Percentiles rank a stretch among this genome's conserved stretches.
Evolutionary conservation across 2,113 vertebrate genomes (phyloP).

Genomic region (Varanus salvator): DNA sequence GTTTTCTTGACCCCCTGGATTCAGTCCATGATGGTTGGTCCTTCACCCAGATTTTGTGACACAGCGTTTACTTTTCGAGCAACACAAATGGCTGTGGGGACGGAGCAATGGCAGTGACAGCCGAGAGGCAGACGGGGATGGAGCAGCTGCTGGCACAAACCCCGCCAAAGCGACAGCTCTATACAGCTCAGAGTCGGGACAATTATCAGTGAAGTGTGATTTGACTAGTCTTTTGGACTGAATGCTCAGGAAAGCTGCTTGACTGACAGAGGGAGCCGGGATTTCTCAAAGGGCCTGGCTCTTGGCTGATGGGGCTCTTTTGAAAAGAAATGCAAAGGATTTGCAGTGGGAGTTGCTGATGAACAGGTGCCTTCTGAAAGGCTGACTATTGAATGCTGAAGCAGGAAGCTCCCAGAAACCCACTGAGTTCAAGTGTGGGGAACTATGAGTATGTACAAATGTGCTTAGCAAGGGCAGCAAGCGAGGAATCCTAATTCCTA

Average conservation of each 20-base stretch:
- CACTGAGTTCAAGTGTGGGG: not conserved
- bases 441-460: not conserved
- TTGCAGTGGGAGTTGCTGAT: slow-evolving; percentile 7
- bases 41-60: not conserved
- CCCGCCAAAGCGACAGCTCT: not conserved
- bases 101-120: not conserved
- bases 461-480: not conserved
- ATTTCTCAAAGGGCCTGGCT: slow-evolving; percentile 9
- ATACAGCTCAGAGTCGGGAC: not conserved
- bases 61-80: not conserved
- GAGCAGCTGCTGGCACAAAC: slow-evolving; percentile 16
- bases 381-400: not conserved
- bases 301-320: not conserved
- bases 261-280: not conserved
- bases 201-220: not conserved
- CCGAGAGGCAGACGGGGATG: not conserved
- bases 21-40: accelerated
- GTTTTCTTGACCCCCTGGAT: not conserved
- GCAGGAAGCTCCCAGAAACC: not conserved
- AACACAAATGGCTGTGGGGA: accelerated
- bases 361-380: slow-evolving; percentile 22
- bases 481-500: not conserved
- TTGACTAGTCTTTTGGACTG: not conserved
- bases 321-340: not conserved
- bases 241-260: slow-evolving; percentile 5